These are phyloP conservation scores for Spodoptera littoralis DNA, from an alignment of 2,888 invertebrate species.

Conservation along the genomic window DNA sequence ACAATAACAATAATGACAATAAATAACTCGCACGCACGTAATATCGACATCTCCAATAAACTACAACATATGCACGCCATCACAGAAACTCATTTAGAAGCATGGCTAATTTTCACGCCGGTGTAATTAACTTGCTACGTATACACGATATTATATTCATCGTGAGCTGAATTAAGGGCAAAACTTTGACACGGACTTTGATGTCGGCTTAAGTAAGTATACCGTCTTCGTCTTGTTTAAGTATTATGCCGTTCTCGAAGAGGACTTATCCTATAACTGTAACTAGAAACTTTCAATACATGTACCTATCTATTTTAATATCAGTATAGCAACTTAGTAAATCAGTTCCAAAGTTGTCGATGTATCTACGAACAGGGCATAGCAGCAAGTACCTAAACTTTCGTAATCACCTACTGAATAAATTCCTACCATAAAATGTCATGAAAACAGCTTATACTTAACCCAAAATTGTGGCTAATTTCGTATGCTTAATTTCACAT, in stretches of 20 bases:
- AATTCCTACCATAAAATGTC: conserved; percentile 46
- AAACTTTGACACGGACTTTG: conserved; percentile 72
- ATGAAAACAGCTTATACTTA: conserved; percentile 49
- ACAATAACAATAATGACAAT: conserved; percentile 40
- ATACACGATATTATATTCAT: conserved; percentile 77
- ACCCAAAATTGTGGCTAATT: conserved; percentile 47
- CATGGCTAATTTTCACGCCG: conserved; percentile 69
- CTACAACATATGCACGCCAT: conserved; percentile 53
- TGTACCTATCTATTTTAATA: conserved; percentile 4
- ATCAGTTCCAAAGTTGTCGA: conserved; percentile 13
- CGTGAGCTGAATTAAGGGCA: conserved; percentile 75
- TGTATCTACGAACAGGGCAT: conserved; percentile 20
- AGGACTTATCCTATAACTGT: conserved; percentile 28
- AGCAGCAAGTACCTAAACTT: conserved; percentile 22
- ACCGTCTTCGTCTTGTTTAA: conserved; percentile 56
- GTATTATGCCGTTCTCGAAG: conserved; percentile 46
- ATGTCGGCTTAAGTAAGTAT: conserved; percentile 63
- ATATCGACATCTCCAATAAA: conserved; percentile 47
- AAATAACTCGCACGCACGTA: conserved; percentile 33
- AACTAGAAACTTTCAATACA: conserved; percentile 17
- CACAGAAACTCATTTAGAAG: conserved; percentile 65
- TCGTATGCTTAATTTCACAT: conserved; percentile 52
- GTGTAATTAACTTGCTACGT: conserved; percentile 74
- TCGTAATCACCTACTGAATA: conserved; percentile 35
- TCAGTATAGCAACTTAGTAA: conserved; percentile 25